phyloP scores from a whole-genome alignment of 2,888 invertebrate genomes.

The Macrophya annulata region DNA sequence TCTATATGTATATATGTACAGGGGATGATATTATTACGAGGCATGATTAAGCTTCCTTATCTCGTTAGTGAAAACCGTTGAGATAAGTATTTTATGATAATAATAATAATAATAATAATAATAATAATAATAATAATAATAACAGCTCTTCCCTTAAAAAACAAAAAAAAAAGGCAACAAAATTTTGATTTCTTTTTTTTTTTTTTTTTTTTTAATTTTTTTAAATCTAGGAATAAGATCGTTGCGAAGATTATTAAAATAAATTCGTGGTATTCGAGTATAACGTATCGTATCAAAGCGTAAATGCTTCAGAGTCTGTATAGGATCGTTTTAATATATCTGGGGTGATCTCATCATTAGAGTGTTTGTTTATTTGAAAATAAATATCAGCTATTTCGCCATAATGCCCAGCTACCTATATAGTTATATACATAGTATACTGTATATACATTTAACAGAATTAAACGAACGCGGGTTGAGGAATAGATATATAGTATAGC shows the following conservation, averaged over 20 bases:
- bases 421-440: not conserved
- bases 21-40: no score
- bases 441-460: not conserved
- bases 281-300: no score
- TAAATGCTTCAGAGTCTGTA: not conserved
- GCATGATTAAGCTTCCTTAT: no score
- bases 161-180: no score
- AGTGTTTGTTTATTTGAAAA: conserved; percentile 76
- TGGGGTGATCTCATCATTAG: conserved; percentile 73
- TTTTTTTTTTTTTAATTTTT: not conserved
- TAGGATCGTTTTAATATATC: conserved; percentile 47
- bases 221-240: not conserved
- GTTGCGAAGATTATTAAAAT: no score
- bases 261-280: no score
- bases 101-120: no score
- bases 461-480: not conserved
- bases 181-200: not conserved
- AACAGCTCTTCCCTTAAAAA: no score
- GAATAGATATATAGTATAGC: not conserved
- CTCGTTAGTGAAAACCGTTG: no score
- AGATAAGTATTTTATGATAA: no score
- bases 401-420: conserved; percentile 52
- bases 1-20: no score
- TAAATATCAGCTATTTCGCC: conserved; percentile 69
- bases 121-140: no score